phyloP scores from a whole-genome alignment of 2,797 vertebrate species.

The Phrynocephalus vlangalii region DNA sequence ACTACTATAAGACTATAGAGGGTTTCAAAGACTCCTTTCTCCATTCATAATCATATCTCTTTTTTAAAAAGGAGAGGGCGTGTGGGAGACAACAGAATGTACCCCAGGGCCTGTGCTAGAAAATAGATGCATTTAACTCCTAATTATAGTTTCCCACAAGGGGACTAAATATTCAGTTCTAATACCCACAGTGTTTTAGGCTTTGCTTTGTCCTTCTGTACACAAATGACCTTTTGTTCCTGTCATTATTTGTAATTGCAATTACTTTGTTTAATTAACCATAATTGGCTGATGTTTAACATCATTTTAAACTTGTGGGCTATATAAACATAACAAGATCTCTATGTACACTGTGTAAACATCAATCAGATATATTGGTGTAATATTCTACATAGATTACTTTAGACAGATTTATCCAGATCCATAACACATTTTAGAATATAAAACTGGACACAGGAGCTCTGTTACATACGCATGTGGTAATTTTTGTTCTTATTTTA shows the following conservation, averaged over 20 bases:
- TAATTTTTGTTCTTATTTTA: neutral
- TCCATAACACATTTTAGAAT: neutral
- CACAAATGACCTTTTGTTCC: constrained; percentile 16
- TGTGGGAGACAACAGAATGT: neutral
- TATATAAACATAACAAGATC: neutral
- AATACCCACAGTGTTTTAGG: neutral
- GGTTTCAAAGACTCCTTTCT: neutral
- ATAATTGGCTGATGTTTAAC: constrained; percentile 42
- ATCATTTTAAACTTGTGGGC: constrained; percentile 18
- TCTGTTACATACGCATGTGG: neutral
- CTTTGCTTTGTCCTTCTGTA: neutral
- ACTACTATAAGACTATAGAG: neutral
- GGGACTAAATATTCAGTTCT: constrained; percentile 12
- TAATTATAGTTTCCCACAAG: neutral
- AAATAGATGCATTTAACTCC: neutral
- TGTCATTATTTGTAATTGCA: constrained; percentile 4
- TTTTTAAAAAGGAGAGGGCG: neutral
- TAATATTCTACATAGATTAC: constrained; percentile 9
- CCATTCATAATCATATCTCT: neutral
- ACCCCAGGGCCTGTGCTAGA: neutral
- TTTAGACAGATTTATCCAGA: neutral
- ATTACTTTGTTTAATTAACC: constrained; percentile 18
- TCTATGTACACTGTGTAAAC: neutral
- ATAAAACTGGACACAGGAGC: too few species aligned
- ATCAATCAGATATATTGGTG: neutral